Base-by-base conservation (phyloP, 2,797 vertebrate genomes). In the Onychomys leucogaster region DNA sequence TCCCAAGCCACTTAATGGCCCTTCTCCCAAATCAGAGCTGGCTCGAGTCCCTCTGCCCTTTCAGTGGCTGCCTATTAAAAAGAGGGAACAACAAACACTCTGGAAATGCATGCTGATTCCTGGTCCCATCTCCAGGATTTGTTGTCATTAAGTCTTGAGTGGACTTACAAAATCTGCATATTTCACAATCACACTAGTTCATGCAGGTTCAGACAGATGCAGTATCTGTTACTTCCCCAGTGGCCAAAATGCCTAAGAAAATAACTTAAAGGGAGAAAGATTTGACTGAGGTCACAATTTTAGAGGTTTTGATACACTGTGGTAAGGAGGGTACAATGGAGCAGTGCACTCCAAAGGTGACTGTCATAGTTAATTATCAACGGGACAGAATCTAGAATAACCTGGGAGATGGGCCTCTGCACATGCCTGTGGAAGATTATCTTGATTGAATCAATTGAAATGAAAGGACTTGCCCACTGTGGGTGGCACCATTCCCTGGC, bases 61-160 rank as follows among this genome's bases (percentile, higher is more conserved):
- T 89, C 91, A 90, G 80, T 21, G 57, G 41, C 46, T 97, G 84
- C 67, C 77, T 78, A 46, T 81, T 88, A 88, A 69, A 89, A 29
- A 55, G 88, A 95, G n/a, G 78, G 23, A 83, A 92, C 86, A 27
- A 11, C n/a, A 25, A 27, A 11, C n/a, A 25, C 52, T 59, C 94
- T 89, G 75, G 81, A 46, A 88, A 96, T 90, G 16, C 63, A 88
- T 77, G 75, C 80, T 2, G 0, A 81, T 71, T 52, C 32, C 41
- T 9, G 21, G 75, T 29, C 49, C 65, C 61, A 59, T 41, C 59
- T 87, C 87, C 65, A 63, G 87, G 46, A 78, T 34, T 61, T 2
- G 0, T 37, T 78, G 81, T 90, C 76, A 27, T 69, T 81, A 84
- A 94, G 19, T 52, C 83, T 75, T 73, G 27, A 59, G 27, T 21